Base-by-base conservation (phyloP, 23 tunicate genomes). In the Diplosoma virens region DNA sequence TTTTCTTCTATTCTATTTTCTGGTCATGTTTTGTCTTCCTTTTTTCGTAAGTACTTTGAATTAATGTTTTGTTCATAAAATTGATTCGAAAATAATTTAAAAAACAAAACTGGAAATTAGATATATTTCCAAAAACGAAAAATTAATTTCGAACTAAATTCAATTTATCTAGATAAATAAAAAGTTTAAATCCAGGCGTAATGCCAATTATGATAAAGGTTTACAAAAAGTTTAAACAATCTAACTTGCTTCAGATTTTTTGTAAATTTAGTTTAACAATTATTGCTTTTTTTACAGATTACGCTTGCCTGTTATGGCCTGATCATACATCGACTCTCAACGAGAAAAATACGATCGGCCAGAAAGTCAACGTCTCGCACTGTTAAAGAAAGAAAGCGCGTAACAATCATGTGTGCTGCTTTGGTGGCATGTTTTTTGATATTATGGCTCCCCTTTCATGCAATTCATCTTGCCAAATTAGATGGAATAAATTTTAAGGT, bases 321-420 rank as follows among this genome's bases (percentile, higher is more conserved):
- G 79, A 81, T 73, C 37, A 41, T 81, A 0, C 32, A 14, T 5
- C 45, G 72, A 28, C 14, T 81, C 1, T 72, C 60, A 4, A 7
- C 61, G 20, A 33, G 25, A 7, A 34, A 18, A 33, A 4, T 63
- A 4, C 36, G 36, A 26, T 30, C 34, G 2, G 34, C 26, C 17
- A 37, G 56, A 17, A 86, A 79, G 66, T 27, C 75, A 3, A 26
- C 65, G 18, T 33, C 63, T 29, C 52, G 73, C 1, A 76, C 88
- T 21, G 79, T 68, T 70, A 58, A 35, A 21, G 96, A 89, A 27
- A 77, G 81, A 25, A 45, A 53, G 31, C 47, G 89, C 6, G 85
- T 89, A 33, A 82, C 96, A 25, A 76, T 89, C 21, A 83, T 83
- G 89, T 89, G 96, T 59, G 89, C 89, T 3, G 82, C 80, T 0